Base-by-base conservation (phyloP, 2,888 invertebrate species). In the Crossocerus cetratus region DNA sequence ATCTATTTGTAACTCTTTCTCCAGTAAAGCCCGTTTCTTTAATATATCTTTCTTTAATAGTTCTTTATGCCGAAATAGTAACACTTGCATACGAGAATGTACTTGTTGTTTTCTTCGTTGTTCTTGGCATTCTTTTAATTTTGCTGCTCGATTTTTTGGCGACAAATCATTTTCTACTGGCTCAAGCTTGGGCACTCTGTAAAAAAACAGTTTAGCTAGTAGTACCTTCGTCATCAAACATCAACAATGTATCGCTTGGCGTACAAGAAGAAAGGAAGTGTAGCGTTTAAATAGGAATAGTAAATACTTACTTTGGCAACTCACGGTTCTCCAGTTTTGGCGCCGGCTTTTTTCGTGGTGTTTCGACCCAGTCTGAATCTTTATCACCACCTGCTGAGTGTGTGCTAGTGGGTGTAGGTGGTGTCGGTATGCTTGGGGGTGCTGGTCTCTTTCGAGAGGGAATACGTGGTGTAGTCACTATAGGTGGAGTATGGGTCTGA, bases 11-110 rank as follows among this genome's bases (percentile, higher is more conserved):
- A 98, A 92, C 89, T 97, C 97, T 84, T 96, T 96, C 87, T 98
- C 97, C 67, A 98, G 93, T 16, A 97, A 91, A 1, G 96, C 96
- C 80, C 98, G 92, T 88, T 98, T 98, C 86, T 97, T 95, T 75
- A 98, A 93, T 78, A 98, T 98, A 86, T 98, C 98, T 87, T 97
- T 98, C 90, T 98, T 98, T 59, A 99, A 93, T 83, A 95, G 92
- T 89, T 98, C 98, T 88, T 98, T 98, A 85, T 98, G 98, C 83
- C 96, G 94, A 89, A 95, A 95, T 21, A 97, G 92, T 49, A 95
- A 92, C 87, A 95, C 94, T 88, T 96, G 94, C 76, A 96, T 93
- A 81, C 92, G 92, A 45, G 92, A 91, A 72, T 92, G 91, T 18
- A 91, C 90, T 65, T 92, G 91, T 63, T 92, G 91, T 76, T 92